Evolutionary conservation across 2,888 invertebrate species (phyloP).

Genomic region (Eucriotettix oculatus): DNA sequence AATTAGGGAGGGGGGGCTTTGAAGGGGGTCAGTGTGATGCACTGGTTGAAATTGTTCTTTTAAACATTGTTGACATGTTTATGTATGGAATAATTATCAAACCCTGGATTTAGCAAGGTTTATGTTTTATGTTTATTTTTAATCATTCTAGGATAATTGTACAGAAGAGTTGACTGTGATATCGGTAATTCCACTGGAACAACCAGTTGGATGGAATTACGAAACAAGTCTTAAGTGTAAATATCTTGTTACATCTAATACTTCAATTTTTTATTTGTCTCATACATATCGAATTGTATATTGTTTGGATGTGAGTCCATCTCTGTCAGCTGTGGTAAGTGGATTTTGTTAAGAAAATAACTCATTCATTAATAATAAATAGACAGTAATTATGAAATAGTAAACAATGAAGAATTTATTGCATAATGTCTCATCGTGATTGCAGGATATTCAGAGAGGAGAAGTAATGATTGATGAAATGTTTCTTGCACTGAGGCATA

Average conservation of each 20-base stretch:
- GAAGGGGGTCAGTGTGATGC: too few species aligned
- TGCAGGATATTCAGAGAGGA: constrained; percentile 37
- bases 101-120: too few species aligned
- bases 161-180: constrained; percentile 40
- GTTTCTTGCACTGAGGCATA: constrained; percentile 34
- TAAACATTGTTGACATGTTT: too few species aligned
- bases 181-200: constrained; percentile 40
- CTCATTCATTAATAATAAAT: neutral
- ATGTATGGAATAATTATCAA: too few species aligned
- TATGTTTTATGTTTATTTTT: neutral
- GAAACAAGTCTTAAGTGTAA: constrained; percentile 28
- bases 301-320: constrained; percentile 63
- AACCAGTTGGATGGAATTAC: constrained; percentile 29
- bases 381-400: neutral
- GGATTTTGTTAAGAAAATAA: constrained; percentile 2
- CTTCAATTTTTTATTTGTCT: constrained; percentile 48
- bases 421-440: neutral
- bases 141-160: constrained; percentile 23
- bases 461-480: constrained; percentile 45
- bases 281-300: constrained; percentile 54
- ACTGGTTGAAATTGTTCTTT: too few species aligned
- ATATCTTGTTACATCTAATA: constrained; percentile 36
- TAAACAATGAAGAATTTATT: neutral
- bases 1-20: too few species aligned
- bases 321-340: constrained; percentile 50